phyloP scores from a whole-genome alignment of 2,797 vertebrate genomes.

The Steatocranus sp. region DNA sequence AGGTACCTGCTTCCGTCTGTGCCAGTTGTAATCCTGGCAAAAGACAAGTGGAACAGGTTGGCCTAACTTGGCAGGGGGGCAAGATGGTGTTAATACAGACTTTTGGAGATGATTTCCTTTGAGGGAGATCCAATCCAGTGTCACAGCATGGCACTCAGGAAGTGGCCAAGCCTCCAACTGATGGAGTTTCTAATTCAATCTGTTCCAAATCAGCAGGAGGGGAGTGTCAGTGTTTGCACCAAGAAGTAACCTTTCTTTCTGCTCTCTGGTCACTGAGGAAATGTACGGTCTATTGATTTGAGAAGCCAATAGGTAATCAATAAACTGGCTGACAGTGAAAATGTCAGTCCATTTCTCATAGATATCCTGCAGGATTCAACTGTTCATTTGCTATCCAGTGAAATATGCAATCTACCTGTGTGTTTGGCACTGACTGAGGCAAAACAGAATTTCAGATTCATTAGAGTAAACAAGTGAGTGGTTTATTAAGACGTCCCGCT shows the following conservation, averaged over 20 bases:
- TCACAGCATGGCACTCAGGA: constrained; percentile 54
- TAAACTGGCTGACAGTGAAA: neutral
- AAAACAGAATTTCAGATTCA: constrained; percentile 11
- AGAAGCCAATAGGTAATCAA: constrained; percentile 20
- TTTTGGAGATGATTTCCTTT: constrained; percentile 65
- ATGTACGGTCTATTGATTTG: constrained; percentile 24
- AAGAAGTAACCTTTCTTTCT: constrained; percentile 31
- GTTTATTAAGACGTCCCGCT: neutral
- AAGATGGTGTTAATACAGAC: constrained; percentile 58
- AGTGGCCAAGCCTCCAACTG: constrained; percentile 42
- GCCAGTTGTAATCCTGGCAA: constrained; percentile 44
- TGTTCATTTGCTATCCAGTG: neutral
- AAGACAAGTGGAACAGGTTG: constrained; percentile 45
- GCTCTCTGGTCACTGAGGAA: constrained; percentile 26
- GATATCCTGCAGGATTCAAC: neutral
- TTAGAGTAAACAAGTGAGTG: constrained; percentile 8
- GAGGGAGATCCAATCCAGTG: constrained; percentile 62
- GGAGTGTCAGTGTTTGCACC: neutral
- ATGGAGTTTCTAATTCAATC: constrained; percentile 68
- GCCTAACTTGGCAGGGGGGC: constrained; percentile 36
- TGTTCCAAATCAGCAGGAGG: constrained; percentile 48
- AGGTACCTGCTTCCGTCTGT: constrained; percentile 40
- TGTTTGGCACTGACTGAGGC: neutral
- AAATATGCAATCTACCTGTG: neutral
- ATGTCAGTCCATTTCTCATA: neutral